A percentile compares a stretch with the other conserved stretches of the same genome.
phyloP scores from a whole-genome alignment of 2,113 vertebrate genomes.

The Mungos mungo region DNA sequence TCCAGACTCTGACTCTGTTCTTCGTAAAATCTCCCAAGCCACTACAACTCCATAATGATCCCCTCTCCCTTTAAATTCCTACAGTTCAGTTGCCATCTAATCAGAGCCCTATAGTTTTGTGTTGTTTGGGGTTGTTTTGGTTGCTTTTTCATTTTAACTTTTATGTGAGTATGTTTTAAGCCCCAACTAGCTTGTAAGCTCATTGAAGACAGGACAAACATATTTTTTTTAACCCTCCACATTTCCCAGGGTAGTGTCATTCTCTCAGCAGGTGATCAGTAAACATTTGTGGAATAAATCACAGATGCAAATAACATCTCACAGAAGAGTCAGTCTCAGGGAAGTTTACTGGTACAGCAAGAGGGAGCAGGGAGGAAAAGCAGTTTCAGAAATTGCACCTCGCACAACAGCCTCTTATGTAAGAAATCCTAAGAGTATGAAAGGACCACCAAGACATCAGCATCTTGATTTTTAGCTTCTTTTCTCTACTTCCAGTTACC shows the following conservation, averaged over 20 bases:
- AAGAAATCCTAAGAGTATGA: background rate
- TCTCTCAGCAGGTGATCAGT: background rate
- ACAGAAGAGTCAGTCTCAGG: slow-evolving; percentile 26
- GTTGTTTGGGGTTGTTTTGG: background rate
- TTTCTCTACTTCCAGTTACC: background rate
- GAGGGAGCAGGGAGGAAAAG: slow-evolving; percentile 1
- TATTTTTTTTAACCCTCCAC: background rate
- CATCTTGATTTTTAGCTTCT: background rate
- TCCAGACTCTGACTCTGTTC: background rate
- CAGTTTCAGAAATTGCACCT: background rate
- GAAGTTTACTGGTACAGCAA: background rate
- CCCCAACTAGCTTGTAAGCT: slow-evolving; percentile 21
- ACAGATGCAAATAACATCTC: background rate
- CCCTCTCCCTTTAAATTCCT: background rate
- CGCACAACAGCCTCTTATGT: background rate
- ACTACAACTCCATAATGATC: background rate
- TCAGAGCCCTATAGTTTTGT: background rate
- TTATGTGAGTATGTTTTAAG: background rate
- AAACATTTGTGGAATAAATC: slow-evolving; percentile 21
- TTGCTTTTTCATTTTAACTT: slow-evolving; percentile 40
- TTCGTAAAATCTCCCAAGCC: slow-evolving; percentile 17
- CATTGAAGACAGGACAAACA: background rate
- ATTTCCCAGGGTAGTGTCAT: background rate
- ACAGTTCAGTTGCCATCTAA: background rate
- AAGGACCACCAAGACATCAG: background rate